Evolutionary conservation across 2,888 invertebrate genomes (phyloP), one percentile per base, ranked within the genome.

Genomic region (Epistrophe eligans): DNA sequence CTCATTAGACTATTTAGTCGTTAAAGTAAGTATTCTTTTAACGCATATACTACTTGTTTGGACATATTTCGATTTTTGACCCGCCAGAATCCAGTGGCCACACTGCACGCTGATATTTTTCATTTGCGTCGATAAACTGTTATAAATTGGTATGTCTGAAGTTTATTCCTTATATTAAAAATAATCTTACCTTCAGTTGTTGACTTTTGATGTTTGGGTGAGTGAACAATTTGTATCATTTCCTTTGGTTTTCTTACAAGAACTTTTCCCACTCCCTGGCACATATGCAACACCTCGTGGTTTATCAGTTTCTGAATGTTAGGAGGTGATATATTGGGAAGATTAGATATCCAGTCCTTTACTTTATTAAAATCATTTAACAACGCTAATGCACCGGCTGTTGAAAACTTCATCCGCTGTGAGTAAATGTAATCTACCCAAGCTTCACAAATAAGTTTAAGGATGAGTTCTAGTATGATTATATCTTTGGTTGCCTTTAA

Each of bases 401-500:
- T 94, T 80, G 96, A 96, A 92, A 98, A 98, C 91, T 96, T 97
- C 32, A 97, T 96, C 92, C 95, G 95, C 88, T 96, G 95, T 62
- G 95, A 95, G 91, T 97, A 97, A 89, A 98, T 97, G 90, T 97
- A 97, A 91, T 97, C 97, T 71, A 98, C 93, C 97, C 97, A 97
- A 0, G 97, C 95, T 91, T 97, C 97, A 90, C 97, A 97, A 94
- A 97, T 96, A 40, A 97, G 95, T 91, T 96, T 95, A 43, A 98
- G 93, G 71, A 97, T 95, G 94, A 97, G 95, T 90, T 97, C 96
- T 35, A 96, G 94, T 55, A 96, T 96, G 8, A 95, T 93, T 67
- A 95, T 94, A 90, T 97, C 96, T 73, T 95, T 94, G 5, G 97
- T 96, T 58, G 97, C 96, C 89, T 94, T 94, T 89, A 97, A 93